Evolutionary conservation across 2,797 vertebrate species (phyloP).

Genomic region (Malacoctenus gilli): DNA sequence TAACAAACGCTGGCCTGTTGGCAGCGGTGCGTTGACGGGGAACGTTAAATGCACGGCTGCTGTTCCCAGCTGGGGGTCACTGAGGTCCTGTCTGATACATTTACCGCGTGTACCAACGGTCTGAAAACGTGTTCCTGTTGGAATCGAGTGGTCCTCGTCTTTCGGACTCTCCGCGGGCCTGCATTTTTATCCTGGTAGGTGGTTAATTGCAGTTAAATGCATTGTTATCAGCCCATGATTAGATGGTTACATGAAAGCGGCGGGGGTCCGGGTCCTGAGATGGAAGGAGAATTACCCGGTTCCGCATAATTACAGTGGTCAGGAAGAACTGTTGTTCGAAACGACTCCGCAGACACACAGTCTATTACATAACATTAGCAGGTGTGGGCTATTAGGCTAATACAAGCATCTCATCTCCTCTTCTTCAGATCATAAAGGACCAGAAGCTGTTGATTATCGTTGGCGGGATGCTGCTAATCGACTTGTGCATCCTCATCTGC

Average conservation of each 20-base stretch:
- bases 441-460: slow-evolving; percentile 98
- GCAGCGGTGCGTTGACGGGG: neutral
- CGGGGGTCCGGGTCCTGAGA: slow-evolving; percentile 24
- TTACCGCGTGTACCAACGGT: neutral
- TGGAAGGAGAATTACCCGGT: slow-evolving; percentile 25
- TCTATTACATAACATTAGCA: slow-evolving; percentile 33
- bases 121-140: neutral
- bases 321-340: slow-evolving; percentile 38
- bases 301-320: slow-evolving; percentile 46
- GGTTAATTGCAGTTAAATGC: slow-evolving; percentile 51
- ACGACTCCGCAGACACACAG: slow-evolving; percentile 20
- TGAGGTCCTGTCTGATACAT: neutral
- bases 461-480: slow-evolving; percentile 98
- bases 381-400: slow-evolving; percentile 33
- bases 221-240: slow-evolving; percentile 49
- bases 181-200: slow-evolving; percentile 24
- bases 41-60: neutral
- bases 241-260: slow-evolving; percentile 35
- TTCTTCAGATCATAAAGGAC: slow-evolving; percentile 97
- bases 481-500: slow-evolving; percentile 98
- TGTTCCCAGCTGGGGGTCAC: neutral
- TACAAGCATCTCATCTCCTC: slow-evolving; percentile 26
- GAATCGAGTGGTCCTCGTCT: slow-evolving; percentile 13
- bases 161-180: slow-evolving; percentile 20
- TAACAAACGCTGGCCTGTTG: neutral